Evolutionary conservation across 2,113 vertebrate species (phyloP).

Genomic region (Melanostigma gelatinosum): DNA sequence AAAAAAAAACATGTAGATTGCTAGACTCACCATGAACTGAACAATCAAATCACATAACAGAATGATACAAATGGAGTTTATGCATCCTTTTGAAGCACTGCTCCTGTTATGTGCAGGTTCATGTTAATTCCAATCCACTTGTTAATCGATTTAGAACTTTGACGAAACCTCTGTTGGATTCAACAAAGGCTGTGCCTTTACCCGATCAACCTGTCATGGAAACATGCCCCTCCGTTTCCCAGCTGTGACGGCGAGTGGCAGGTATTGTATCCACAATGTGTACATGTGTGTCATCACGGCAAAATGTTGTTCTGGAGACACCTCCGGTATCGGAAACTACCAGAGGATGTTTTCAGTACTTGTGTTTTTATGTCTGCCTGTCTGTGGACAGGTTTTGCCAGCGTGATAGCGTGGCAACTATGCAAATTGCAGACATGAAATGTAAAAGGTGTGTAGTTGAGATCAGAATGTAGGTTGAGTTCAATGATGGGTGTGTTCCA

Average conservation of each 20-base stretch:
- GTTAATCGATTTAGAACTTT: slow-evolving; percentile 1
- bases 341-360: neutral
- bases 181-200: neutral
- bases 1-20: neutral
- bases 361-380: neutral
- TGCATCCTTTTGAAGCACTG: slow-evolving; percentile 1
- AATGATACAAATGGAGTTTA: neutral
- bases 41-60: slow-evolving; percentile 1
- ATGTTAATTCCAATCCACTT: neutral
- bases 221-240: slow-evolving; percentile 4
- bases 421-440: neutral
- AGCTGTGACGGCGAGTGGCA: neutral
- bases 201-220: slow-evolving; percentile 17
- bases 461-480: neutral
- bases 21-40: slow-evolving; percentile 2
- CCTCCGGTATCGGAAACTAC: neutral
- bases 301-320: neutral
- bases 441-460: neutral
- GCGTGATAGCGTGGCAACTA: neutral
- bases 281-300: neutral
- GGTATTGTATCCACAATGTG: neutral
- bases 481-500: neutral
- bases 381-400: neutral
- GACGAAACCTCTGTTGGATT: neutral
- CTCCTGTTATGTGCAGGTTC: neutral